Evolutionary conservation across 2,113 vertebrate species (phyloP), one percentile per base, ranked within the genome.

Genomic region (Illadopsis cleaveri): DNA sequence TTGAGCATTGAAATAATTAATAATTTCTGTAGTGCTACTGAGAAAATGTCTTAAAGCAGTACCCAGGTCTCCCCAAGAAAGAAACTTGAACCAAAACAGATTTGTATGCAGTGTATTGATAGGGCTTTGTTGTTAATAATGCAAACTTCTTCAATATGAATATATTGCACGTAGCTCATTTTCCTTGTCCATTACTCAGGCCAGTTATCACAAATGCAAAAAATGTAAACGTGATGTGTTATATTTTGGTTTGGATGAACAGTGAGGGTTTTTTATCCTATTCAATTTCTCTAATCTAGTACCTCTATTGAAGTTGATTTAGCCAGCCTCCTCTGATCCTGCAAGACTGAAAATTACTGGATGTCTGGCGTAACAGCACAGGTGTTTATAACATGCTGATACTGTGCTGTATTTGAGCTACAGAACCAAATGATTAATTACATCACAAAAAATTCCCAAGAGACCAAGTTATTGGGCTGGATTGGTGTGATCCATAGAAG

Each of bases 71-170:
- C 47, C 64, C 50, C 72, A 33, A 64, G 86, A 86, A 95, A 90
- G 84, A 94, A 91, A 89, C 15, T 56, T 80, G 90, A 97, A 95
- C 79, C 20, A 96, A 97, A 97, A 30, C 86, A 96, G 89, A 96
- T 98, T 97, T 98, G 78, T 92, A 96, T 96, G 86, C 87, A 92
- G 89, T 93, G 62, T 94, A 95, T 91, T 96, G 94, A 69, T 85
- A 77, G 87, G 47, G 70, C n/a, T n/a, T 97, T 96, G 89, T 96
- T 97, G 98, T 97, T 96, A 98, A 98, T 98, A 97, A 98, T 97
- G 95, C 89, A 98, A 71, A 91, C 87, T 94, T 96, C 85, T 93
- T 97, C 71, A 90, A 47, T 95, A 96, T 93, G 93, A 96, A 97
- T 95, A 90, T 94, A 94, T 68, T 97, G 93, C 94, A 97, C 93